These are phyloP conservation scores for Epinotia ramella DNA, from an alignment of 2,888 invertebrate genomes.

Conservation along the genomic window DNA sequence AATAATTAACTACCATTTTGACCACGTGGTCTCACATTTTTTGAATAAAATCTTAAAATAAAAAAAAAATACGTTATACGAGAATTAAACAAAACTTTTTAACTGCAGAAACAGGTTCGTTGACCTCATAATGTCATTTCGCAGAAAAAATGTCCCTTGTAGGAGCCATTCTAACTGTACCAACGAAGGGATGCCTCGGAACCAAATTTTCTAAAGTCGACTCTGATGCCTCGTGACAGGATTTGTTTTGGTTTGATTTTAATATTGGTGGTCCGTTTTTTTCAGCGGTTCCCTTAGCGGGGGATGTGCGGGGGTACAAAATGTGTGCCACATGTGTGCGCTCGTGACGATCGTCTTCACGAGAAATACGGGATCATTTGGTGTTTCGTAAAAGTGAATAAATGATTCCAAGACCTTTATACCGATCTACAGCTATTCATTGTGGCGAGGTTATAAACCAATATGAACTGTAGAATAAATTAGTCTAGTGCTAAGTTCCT, in stretches of 20 bases:
- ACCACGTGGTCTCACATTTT: not conserved
- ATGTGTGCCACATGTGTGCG: constrained; percentile 79
- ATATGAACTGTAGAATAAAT: not conserved
- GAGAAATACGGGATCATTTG: constrained; percentile 82
- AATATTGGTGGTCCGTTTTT: constrained; percentile 63
- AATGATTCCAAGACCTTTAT: constrained; percentile 52
- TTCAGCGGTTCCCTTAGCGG: constrained; percentile 76
- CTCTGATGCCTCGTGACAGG: constrained; percentile 36
- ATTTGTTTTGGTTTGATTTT: constrained; percentile 50
- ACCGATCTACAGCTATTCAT: not conserved
- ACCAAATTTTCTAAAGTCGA: not conserved
- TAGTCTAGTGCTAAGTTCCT: not conserved
- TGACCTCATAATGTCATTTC: constrained; percentile 58
- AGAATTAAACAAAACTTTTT: constrained; percentile 38
- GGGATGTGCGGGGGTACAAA: constrained; percentile 65
- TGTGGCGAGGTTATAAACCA: not conserved
- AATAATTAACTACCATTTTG: not conserved
- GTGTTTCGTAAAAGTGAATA: constrained; percentile 59
- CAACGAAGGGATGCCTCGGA: constrained; percentile 41
- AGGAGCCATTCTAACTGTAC: constrained; percentile 52
- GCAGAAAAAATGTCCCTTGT: constrained; percentile 62
- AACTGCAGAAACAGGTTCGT: constrained; percentile 58
- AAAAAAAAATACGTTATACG: not conserved
- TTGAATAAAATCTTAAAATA: not conserved
- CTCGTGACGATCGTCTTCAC: constrained; percentile 67